Conservation (phyloP, 2,797 vertebrate genomes). For the Sandelia bainsii region DNA sequence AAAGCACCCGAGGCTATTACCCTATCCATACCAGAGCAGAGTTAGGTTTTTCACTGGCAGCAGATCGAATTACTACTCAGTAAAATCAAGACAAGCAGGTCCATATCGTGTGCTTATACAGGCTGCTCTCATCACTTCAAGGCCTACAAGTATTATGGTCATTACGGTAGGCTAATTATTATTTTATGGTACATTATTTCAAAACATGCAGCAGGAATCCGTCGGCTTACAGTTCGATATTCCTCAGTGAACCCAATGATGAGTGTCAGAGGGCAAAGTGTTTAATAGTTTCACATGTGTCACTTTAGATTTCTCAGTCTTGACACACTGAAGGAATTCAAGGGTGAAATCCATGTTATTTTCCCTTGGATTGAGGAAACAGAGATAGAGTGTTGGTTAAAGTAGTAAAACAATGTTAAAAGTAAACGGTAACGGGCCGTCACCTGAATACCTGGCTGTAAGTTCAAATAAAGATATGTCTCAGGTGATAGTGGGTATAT, state of each 20-base stretch:
- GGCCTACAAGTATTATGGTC: constrained; percentile 62
- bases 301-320: constrained; percentile 26
- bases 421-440: constrained; percentile 31
- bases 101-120: constrained; percentile 74
- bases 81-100: constrained; percentile 79
- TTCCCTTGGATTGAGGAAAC: constrained; percentile 53
- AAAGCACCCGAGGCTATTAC: constrained; percentile 90
- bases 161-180: constrained; percentile 73
- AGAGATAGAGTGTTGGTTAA: constrained; percentile 42
- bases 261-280: constrained; percentile 55
- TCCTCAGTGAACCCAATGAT: constrained; percentile 34
- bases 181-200: constrained; percentile 73
- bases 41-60: constrained; percentile 77
- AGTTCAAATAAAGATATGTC: constrained; percentile 33
- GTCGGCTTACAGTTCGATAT: constrained; percentile 40
- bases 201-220: constrained; percentile 60
- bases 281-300: constrained; percentile 57
- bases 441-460: constrained; percentile 36
- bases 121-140: constrained; percentile 79
- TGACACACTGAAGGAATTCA: constrained; percentile 38
- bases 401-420: constrained; percentile 41
- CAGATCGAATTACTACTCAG: constrained; percentile 79
- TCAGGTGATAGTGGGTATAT: constrained; percentile 24
- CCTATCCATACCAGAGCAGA: constrained; percentile 81
- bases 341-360: constrained; percentile 35